These are phyloP conservation scores for Drosophila sulfurigaster DNA, from an alignment of 1,140 invertebrate species.

Conservation along the genomic window DNA sequence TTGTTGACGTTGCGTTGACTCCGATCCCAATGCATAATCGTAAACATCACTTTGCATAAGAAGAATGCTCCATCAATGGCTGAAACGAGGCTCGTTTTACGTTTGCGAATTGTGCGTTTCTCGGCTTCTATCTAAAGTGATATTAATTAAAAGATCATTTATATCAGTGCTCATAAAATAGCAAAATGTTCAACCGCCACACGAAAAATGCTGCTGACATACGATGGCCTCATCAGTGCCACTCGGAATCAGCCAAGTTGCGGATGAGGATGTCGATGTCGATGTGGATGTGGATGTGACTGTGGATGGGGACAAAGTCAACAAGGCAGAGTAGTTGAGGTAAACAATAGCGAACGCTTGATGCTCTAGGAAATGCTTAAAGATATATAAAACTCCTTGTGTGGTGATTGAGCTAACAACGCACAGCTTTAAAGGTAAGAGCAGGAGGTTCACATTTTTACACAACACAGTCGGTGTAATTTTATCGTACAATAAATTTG, in stretches of 20 bases:
- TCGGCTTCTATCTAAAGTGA: slow-evolving; percentile 79
- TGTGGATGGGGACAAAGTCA: neutral
- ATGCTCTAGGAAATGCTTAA: neutral
- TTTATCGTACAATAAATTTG: too few species aligned
- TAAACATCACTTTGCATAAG: slow-evolving; percentile 84
- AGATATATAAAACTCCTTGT: too few species aligned
- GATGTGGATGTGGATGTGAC: slow-evolving; percentile 14
- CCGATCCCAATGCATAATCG: slow-evolving; percentile 67
- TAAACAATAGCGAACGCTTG: neutral
- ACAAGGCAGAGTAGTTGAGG: neutral
- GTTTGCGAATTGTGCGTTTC: too few species aligned
- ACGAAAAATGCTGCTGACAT: slow-evolving; percentile 69
- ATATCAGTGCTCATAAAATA: slow-evolving; percentile 84
- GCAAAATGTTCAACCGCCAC: slow-evolving; percentile 67
- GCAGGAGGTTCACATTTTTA: too few species aligned
- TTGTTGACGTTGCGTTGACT: slow-evolving; percentile 51
- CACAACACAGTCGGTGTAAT: too few species aligned
- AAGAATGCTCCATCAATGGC: slow-evolving; percentile 83
- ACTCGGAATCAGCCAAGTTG: slow-evolving; percentile 61
- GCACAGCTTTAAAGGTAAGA: too few species aligned
- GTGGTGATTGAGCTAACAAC: too few species aligned
- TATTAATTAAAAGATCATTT: slow-evolving; percentile 84
- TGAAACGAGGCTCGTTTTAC: neutral
- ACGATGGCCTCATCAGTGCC: slow-evolving; percentile 78
- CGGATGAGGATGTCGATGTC: slow-evolving; percentile 19